Base-by-base conservation (phyloP, 2,113 vertebrate species). In the Paramormyrops kingsleyae region DNA sequence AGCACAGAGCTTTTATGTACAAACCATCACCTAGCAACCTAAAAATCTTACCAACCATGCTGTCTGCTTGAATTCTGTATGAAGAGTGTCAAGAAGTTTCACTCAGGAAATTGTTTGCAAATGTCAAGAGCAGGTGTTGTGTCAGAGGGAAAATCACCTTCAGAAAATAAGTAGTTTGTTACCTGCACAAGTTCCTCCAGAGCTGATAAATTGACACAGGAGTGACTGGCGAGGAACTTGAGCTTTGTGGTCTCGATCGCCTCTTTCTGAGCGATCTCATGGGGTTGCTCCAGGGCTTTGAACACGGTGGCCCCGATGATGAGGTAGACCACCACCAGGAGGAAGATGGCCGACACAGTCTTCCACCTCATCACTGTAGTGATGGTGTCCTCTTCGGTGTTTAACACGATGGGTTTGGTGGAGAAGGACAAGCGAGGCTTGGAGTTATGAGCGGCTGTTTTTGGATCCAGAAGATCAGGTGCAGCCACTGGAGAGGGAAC, bases 311-410 rank as follows among this genome's bases (percentile, higher is more conserved):
- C 99, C 90, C 99, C 99, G 0, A 99, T 96, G 91, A 99, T 98
- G 90, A 99, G 96, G 92, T 99, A 99, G 24, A 99, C 94, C 77
- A 99, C 98, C 89, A 99, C 99, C 95, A 99, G 94, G 93, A 99
- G 96, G 94, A 99, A 99, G 93, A 99, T 98, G 91, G 97, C 98
- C 19, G 97, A 98, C 87, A 99, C 98, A 0, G 98, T 99, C 96
- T 99, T 99, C 99, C 99, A 99, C 96, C 99, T 98, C 99, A 99
- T 99, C 93, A 99, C 98, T 88, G 97, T 99, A 87, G 96, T 96
- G 83, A 97, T 93, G 0, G 95, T 95, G 91, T 98, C 97, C 90
- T 98, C 97, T 39, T 97, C 97, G 35, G 96, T 93, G 92, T 96
- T 94, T 84, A 98, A 96, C 92, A 98, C 96, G 1, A 97, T 96